These are phyloP conservation scores for Tragelaphus imberbis DNA, from an alignment of 2,113 vertebrate species.

Conservation along the genomic window DNA sequence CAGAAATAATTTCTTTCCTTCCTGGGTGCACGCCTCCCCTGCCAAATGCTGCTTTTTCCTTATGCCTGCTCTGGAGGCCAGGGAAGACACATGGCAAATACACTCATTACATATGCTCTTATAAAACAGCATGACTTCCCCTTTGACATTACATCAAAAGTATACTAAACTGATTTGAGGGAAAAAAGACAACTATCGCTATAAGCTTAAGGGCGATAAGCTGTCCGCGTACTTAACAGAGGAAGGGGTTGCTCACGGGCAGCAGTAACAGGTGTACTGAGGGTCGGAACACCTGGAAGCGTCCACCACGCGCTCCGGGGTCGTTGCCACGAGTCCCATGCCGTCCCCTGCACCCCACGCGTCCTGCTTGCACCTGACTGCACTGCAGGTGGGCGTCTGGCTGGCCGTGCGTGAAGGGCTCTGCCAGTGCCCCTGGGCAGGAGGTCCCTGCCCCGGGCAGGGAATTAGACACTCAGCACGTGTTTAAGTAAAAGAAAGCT, in stretches of 20 bases:
- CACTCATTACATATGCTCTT: background rate
- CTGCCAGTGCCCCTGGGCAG: rapidly evolving
- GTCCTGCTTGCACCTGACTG: background rate
- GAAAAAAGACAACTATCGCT: background rate
- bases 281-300: background rate
- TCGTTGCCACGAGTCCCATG: rapidly evolving
- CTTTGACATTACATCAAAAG: background rate
- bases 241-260: background rate
- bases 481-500: background rate
- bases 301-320: background rate
- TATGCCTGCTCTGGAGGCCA: background rate
- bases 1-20: background rate
- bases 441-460: background rate
- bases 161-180: background rate
- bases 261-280: rapidly evolving
- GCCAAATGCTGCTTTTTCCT: background rate
- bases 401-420: background rate
- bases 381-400: too few relatives aligned
- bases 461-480: background rate
- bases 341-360: background rate
- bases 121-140: background rate
- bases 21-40: background rate
- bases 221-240: background rate
- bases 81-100: background rate
- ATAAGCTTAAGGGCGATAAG: background rate